Evolutionary conservation across 2,113 vertebrate genomes (phyloP), one percentile per base, ranked within the genome.

Genomic region (Anoura caudifer): DNA sequence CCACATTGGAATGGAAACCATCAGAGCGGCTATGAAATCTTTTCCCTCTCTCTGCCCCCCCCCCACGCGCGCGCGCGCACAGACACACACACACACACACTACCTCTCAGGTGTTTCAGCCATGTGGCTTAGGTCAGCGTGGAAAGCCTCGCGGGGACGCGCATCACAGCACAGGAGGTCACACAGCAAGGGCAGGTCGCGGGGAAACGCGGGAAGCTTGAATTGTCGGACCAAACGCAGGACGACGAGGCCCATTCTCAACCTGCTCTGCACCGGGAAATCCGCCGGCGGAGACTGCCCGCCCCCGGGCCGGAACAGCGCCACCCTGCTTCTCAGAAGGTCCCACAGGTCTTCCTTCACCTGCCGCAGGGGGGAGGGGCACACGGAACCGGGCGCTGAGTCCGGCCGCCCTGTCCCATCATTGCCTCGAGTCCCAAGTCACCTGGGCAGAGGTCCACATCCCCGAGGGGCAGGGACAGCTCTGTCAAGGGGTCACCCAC

Each of bases 241-340:
- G 17, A 95, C 17, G 17, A 97, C 85, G 56, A 99, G 65, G 41
- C 98, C 98, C 97, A 98, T 43, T 5, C 95, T 70, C 50, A 98
- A 31, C 31, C 69, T 97, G 10, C 86, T 98, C 26, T 14, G 52
- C 28, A 96, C 54, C 0, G 94, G 31, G 2, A 0, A 0, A 20
- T 4, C 5, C 2, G 70, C 14, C 1, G 90, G 61, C 0, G 56
- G 36, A 0, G 14, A 0, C 2, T 61, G 76, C 20, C 12, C 4
- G 2, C 0, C 19, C 1, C 50, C 9, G 0, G 38, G 20, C 45
- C 97, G 8, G 67, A 98, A 97, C 0, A 94, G 91, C 0, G 0
- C 4, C 26, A 93, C 84, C 7, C 86, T 45, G 59, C 89, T 61
- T 26, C 0, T 79, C 36, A 98, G 4, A 0, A 90, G 80, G 0